These are phyloP conservation scores for Solea senegalensis DNA, from an alignment of 2,113 vertebrate genomes.

Conservation along the genomic window DNA sequence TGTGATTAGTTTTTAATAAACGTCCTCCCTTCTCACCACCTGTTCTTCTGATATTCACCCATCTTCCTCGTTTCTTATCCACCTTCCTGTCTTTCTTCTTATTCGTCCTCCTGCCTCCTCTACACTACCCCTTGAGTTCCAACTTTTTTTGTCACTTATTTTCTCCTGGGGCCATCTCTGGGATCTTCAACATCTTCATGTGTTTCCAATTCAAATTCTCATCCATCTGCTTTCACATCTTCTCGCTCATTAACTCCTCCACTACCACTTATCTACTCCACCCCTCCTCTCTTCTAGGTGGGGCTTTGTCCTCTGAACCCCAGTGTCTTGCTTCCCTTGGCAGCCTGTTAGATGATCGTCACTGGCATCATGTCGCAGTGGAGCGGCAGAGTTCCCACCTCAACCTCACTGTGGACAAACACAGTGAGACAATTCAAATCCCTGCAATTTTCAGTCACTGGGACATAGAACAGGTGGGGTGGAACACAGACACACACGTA, in stretches of 20 bases:
- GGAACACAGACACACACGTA: no score
- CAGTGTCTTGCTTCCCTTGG: conserved; percentile 82
- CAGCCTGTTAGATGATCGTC: conserved; percentile 94
- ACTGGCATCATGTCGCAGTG: conserved; percentile 90
- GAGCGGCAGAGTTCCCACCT: conserved; percentile 83
- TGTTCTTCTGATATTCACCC: no score
- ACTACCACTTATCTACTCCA: not conserved
- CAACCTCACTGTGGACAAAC: conserved; percentile 94
- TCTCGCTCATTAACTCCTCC: not conserved
- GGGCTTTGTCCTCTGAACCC: conserved; percentile 65
- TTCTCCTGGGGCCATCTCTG: not conserved
- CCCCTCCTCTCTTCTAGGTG: conserved; percentile 72
- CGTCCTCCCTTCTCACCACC: no score
- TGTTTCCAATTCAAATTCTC: no score
- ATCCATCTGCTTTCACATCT: not conserved
- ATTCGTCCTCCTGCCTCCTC: not conserved
- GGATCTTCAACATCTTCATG: no score
- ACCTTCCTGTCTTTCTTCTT: not conserved
- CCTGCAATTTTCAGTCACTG: conserved; percentile 85
- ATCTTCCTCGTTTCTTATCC: not conserved
- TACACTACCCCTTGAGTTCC: not conserved
- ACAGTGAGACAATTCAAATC: conserved; percentile 82
- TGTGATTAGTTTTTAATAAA: no score
- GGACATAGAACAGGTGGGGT: conserved; percentile 87
- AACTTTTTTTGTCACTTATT: not conserved